Conservation (phyloP, 2,797 vertebrate species). For the Rhabdophis nuchalis region DNA sequence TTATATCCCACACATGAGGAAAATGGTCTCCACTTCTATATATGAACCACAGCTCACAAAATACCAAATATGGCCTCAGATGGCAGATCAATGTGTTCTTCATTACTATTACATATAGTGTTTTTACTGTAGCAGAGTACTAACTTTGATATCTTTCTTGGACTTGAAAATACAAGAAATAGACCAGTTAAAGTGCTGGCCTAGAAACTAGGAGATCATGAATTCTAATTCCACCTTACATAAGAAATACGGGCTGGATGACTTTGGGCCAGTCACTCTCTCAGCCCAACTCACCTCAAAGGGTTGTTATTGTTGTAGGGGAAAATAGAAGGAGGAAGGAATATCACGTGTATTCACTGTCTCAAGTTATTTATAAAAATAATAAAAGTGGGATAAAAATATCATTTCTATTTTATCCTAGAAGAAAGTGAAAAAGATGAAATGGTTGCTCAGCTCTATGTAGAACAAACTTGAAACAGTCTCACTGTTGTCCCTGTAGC, state of each 20-base stretch:
- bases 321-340: neutral
- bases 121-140: neutral
- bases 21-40: slow-evolving; percentile 4
- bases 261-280: neutral
- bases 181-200: neutral
- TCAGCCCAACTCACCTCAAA: neutral
- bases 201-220: neutral
- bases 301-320: neutral
- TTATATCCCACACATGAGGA: neutral
- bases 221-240: neutral
- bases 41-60: slow-evolving; percentile 25
- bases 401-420: neutral
- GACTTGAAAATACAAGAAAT: too few relatives aligned
- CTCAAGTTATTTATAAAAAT: neutral
- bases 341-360: neutral
- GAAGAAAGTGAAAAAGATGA: neutral
- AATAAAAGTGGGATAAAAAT: neutral
- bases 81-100: slow-evolving; percentile 1
- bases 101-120: neutral
- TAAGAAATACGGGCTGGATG: neutral
- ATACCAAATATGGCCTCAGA: slow-evolving; percentile 18
- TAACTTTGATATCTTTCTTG: fast-evolving
- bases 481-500: neutral
- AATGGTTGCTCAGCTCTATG: neutral
- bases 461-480: neutral